phyloP scores from a whole-genome alignment of 2,113 vertebrate species.

The Odontesthes bonariensis region DNA sequence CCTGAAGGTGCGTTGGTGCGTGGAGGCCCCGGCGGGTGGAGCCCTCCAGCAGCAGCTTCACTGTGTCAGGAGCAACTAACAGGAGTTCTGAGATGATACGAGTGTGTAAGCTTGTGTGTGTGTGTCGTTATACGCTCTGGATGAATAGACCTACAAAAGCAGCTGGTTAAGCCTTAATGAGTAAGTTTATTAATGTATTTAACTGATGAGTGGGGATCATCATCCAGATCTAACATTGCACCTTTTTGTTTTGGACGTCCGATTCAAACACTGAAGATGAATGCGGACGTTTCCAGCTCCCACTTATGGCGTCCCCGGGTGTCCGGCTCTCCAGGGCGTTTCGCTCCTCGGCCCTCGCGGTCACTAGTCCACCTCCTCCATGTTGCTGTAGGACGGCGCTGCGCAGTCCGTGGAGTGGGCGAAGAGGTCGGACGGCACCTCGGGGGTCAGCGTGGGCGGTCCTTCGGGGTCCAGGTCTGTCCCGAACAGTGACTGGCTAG shows the following conservation, averaged over 20 bases:
- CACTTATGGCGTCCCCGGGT: background rate
- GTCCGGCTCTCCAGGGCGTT: background rate
- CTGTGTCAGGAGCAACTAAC: background rate
- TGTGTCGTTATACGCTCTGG: conserved; percentile 33
- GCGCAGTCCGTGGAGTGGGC: conserved; percentile 85
- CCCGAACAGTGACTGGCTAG: conserved; percentile 87
- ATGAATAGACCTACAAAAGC: conserved; percentile 45
- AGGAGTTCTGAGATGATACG: conserved; percentile 21
- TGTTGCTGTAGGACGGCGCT: conserved; percentile 94
- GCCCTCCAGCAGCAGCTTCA: conserved; percentile 15
- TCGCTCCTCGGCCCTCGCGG: background rate
- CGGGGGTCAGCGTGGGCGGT: conserved; percentile 85
- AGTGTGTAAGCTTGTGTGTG: conserved; percentile 2
- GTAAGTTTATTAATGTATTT: conserved; percentile 34
- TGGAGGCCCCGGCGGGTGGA: background rate
- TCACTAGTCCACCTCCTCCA: conserved; percentile 95
- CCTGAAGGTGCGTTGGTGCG: conserved; percentile 48
- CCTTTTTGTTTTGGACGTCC: background rate
- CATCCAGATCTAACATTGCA: conserved; percentile 29
- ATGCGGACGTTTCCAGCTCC: conserved; percentile 7
- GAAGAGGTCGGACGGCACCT: conserved; percentile 87
- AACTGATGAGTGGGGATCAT: conserved; percentile 8
- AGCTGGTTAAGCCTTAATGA: conserved; percentile 30
- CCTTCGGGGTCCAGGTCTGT: conserved; percentile 89
- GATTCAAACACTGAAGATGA: conserved; percentile 28